Percentiles rank a stretch among this genome's conserved stretches.
Conservation (phyloP, 2,797 vertebrate species). For the Crocidura indochinensis region DNA sequence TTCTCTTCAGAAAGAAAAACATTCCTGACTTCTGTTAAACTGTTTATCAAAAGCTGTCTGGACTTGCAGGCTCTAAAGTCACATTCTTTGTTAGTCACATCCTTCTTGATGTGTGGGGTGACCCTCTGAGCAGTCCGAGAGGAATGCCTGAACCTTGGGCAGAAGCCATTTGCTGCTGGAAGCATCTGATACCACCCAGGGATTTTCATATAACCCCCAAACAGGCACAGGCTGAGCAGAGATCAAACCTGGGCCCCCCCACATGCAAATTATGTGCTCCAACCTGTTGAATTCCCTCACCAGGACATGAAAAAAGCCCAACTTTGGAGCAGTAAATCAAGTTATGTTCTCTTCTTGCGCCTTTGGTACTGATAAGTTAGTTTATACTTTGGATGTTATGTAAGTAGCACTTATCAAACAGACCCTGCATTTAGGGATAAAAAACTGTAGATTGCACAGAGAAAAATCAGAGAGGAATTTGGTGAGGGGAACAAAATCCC, state of each 20-base stretch:
- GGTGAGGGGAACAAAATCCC: no score
- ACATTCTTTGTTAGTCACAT: constrained; percentile 80
- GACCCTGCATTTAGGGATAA: not conserved
- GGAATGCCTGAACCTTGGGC: constrained; percentile 22
- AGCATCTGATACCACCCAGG: not conserved
- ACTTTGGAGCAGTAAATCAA: not conserved
- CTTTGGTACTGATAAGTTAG: constrained; percentile 4
- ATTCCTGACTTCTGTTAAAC: constrained; percentile 75
- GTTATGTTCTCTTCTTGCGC: not conserved
- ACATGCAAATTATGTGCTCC: no score
- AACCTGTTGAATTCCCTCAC: no score
- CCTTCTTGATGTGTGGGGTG: constrained; percentile 73
- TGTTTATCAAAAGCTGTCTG: constrained; percentile 82
- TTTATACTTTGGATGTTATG: not conserved
- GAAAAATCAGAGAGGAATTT: not conserved
- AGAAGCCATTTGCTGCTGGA: constrained; percentile 34
- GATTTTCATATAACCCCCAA: constrained; percentile 14
- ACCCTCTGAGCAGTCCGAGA: constrained; percentile 38
- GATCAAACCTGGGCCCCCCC: no score
- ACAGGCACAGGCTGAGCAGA: not conserved
- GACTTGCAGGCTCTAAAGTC: constrained; percentile 74
- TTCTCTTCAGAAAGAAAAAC: constrained; percentile 79
- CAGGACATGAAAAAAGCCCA: not conserved
- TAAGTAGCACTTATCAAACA: not conserved
- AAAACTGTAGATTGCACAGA: not conserved